Conservation (phyloP, 23 tunicate genomes). For the Corella eumyota region DNA sequence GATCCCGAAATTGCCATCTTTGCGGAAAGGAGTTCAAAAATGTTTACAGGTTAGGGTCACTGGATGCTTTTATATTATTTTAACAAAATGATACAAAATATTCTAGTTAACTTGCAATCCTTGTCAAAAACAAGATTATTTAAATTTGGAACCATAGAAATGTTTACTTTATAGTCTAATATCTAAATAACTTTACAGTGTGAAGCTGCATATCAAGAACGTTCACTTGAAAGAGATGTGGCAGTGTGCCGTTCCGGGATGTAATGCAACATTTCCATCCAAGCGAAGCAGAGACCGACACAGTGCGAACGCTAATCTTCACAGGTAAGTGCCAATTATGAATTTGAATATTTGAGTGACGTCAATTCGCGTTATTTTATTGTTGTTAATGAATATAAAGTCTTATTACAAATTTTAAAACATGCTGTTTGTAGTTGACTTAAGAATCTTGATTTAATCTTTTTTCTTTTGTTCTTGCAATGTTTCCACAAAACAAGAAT, state of each 20-base stretch:
- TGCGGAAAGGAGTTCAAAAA: constrained; percentile 94
- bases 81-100: background rate
- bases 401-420: no score
- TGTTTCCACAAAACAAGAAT: no score
- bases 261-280: constrained; percentile 89
- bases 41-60: constrained; percentile 92
- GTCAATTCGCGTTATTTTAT: no score
- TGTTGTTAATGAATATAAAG: no score
- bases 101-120: background rate
- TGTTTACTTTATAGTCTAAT: no score
- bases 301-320: constrained; percentile 84
- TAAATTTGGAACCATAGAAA: no score
- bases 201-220: constrained; percentile 92
- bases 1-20: constrained; percentile 84
- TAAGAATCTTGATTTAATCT: no score
- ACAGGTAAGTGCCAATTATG: constrained; percentile 35
- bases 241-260: constrained; percentile 84
- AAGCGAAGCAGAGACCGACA: constrained; percentile 91
- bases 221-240: constrained; percentile 93
- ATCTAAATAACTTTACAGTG: constrained; percentile 39
- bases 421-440: no score
- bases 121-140: no score
- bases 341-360: no score
- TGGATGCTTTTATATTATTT: background rate
- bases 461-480: no score